Conservation (phyloP, 2,888 invertebrate genomes). For the Neria commutata region DNA sequence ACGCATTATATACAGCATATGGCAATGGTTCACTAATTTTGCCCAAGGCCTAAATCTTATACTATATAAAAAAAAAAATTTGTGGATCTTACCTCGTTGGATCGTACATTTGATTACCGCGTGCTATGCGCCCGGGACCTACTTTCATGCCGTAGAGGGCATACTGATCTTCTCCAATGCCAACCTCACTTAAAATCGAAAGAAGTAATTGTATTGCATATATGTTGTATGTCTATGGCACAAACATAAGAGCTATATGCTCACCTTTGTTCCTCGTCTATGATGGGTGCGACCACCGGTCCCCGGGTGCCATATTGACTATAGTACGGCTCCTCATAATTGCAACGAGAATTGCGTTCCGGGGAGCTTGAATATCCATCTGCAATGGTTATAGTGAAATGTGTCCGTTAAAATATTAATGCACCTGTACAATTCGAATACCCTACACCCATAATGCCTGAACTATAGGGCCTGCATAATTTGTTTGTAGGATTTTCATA, state of each 20-base stretch:
- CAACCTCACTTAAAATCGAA: constrained; percentile 67
- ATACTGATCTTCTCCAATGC: constrained; percentile 74
- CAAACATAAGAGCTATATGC: constrained; percentile 5
- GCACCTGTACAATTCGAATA: background rate
- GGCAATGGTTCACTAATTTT: background rate
- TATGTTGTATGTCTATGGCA: background rate
- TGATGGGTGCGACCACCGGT: constrained; percentile 81
- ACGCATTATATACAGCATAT: background rate
- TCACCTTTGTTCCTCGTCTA: constrained; percentile 82
- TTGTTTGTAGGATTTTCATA: background rate
- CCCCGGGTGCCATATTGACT: constrained; percentile 76
- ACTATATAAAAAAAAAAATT: background rate
- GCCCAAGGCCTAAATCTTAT: background rate
- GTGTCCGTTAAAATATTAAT: background rate
- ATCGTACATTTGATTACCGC: constrained; percentile 63
- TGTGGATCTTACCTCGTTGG: constrained; percentile 57
- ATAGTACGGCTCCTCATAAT: constrained; percentile 88
- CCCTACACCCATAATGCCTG: background rate
- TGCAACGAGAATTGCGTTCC: constrained; percentile 74
- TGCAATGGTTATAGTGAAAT: constrained; percentile 44
- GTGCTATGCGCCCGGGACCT: constrained; percentile 64
- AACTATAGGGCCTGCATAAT: too few relatives aligned
- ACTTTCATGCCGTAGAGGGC: constrained; percentile 73
- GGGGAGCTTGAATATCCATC: constrained; percentile 90
- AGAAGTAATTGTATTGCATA: background rate